phyloP scores from a whole-genome alignment of 2,113 vertebrate species.

The Carassius carassius region DNA sequence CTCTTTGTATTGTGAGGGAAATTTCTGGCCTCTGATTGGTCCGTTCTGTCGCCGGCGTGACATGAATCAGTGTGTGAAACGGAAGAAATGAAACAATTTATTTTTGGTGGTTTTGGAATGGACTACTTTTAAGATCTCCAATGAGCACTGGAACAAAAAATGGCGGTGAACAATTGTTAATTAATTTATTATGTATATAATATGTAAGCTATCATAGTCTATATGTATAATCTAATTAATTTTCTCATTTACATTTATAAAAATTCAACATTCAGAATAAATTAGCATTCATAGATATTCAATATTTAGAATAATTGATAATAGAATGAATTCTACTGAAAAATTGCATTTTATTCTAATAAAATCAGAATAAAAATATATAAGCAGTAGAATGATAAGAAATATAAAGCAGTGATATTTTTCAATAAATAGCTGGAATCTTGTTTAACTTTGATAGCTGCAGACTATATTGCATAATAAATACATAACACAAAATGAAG shows the following conservation, averaged over 20 bases:
- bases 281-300: too few species aligned
- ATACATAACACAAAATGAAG: not conserved
- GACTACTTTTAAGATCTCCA: not conserved
- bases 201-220: too few species aligned
- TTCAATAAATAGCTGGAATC: not conserved
- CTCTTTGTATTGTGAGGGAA: slow-evolving; percentile 29
- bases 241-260: not conserved
- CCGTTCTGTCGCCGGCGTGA: not conserved
- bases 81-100: not conserved
- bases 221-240: not conserved
- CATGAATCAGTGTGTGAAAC: slow-evolving; percentile 26
- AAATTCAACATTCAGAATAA: not conserved
- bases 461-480: not conserved
- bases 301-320: too few species aligned
- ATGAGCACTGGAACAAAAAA: not conserved
- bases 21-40: slow-evolving; percentile 31
- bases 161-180: not conserved
- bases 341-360: too few species aligned
- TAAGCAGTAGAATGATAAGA: too few species aligned
- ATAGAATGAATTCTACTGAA: too few species aligned
- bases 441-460: not conserved
- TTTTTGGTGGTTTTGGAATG: slow-evolving; percentile 14
- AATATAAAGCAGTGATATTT: not conserved
- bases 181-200: not conserved
- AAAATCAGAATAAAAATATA: too few species aligned